Evolutionary conservation across 2,888 invertebrate genomes (phyloP).

Genomic region (Drosophila fungiperda): DNA sequence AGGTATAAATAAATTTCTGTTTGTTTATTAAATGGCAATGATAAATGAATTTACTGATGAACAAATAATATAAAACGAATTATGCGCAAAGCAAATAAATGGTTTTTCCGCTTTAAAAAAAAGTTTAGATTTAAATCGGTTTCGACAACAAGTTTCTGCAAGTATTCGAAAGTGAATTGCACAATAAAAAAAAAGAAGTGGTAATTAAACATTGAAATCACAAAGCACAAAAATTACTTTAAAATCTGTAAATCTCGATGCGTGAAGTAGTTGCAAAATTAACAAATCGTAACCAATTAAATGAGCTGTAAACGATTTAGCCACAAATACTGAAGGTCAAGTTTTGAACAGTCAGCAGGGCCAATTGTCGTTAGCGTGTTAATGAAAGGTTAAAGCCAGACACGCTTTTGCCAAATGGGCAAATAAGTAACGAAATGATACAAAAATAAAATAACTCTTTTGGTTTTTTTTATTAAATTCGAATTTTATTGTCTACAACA

Average conservation of each 20-base stretch:
- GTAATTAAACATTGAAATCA: not conserved
- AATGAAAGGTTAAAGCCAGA: slow-evolving; percentile 30
- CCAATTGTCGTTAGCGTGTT: slow-evolving; percentile 52
- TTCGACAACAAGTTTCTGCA: not conserved
- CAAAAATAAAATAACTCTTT: not conserved
- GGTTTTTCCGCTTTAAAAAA: not conserved
- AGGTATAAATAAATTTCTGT: not conserved
- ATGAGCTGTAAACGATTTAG: slow-evolving; percentile 37
- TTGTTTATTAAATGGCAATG: slow-evolving; percentile 6
- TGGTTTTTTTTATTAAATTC: slow-evolving; percentile 61
- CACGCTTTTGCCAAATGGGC: slow-evolving; percentile 30
- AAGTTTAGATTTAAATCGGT: not conserved
- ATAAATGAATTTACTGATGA: slow-evolving; percentile 4
- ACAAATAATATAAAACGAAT: slow-evolving; percentile 4
- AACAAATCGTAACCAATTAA: slow-evolving; percentile 72
- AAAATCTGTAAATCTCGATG: slow-evolving; percentile 22
- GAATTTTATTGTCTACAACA: slow-evolving; percentile 67
- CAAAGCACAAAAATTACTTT: slow-evolving; percentile 13
- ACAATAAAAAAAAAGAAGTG: not conserved
- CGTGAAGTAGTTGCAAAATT: slow-evolving; percentile 49
- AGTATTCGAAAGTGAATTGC: not conserved
- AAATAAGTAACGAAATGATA: not conserved
- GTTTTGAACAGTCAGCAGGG: slow-evolving; percentile 42
- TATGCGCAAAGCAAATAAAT: slow-evolving; percentile 2
- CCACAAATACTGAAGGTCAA: slow-evolving; percentile 58